Evolutionary conservation across 1,140 invertebrate genomes (phyloP).

Genomic region (Hetaerina americana): DNA sequence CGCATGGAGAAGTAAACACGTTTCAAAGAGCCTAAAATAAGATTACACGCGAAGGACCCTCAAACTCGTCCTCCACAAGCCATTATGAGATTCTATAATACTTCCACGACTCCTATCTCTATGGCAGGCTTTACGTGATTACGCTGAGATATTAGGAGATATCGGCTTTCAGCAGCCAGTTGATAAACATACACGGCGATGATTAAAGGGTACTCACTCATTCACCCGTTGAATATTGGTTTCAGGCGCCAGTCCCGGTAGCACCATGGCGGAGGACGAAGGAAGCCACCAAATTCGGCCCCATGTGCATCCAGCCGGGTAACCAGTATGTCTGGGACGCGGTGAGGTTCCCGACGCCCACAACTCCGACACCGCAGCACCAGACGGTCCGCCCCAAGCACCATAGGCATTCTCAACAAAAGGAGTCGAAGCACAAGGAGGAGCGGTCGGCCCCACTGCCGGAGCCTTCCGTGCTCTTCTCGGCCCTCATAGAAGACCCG

Average conservation of each 20-base stretch:
- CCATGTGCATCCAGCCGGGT: conserved; percentile 23
- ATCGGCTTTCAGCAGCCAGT: no score
- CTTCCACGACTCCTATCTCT: no score
- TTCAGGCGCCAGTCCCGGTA: conserved; percentile 20
- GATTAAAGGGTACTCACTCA: no score
- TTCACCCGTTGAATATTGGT: no score
- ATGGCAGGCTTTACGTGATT: no score
- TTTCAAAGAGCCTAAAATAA: no score
- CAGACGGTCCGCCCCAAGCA: not conserved
- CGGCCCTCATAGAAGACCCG: not conserved
- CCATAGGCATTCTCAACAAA: not conserved
- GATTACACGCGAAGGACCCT: no score
- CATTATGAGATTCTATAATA: no score
- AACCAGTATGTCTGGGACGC: conserved; percentile 23
- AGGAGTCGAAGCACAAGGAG: not conserved
- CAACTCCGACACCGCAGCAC: not conserved
- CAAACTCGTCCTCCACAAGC: no score
- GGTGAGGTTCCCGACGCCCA: conserved; percentile 5
- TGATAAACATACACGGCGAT: no score
- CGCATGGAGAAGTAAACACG: no score
- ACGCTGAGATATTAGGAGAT: no score
- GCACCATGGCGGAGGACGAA: conserved; percentile 18
- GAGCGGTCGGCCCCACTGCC: not conserved
- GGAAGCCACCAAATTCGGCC: conserved; percentile 22
- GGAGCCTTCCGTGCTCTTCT: not conserved